A percentile compares a stretch with the other conserved stretches of the same genome.
Evolutionary conservation across 2,113 vertebrate genomes (phyloP).

Genomic region (Clarias magur): DNA sequence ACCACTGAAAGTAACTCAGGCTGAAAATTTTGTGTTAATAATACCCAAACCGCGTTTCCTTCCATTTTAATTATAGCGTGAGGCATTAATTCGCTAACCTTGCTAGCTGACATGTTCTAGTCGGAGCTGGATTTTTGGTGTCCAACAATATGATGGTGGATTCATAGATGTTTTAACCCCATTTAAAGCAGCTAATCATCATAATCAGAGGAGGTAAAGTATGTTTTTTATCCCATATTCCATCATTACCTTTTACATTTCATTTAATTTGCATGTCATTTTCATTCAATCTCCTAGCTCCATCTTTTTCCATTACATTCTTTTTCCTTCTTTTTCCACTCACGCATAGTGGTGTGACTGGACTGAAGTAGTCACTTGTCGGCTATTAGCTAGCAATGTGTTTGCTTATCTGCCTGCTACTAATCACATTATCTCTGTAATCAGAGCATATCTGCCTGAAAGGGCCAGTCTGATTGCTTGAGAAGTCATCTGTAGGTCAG

Average conservation of each 20-base stretch:
- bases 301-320: background rate
- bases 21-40: background rate
- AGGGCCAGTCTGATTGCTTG: slow-evolving; percentile 4
- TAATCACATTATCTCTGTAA: slow-evolving; percentile 29
- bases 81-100: background rate
- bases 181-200: background rate
- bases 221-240: background rate
- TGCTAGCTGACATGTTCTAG: background rate
- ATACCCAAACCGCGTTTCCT: background rate
- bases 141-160: background rate
- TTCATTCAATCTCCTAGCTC: background rate
- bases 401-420: slow-evolving; percentile 24
- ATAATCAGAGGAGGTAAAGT: background rate
- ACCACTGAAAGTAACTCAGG: background rate
- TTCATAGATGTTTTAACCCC: background rate
- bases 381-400: background rate
- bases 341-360: background rate
- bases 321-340: background rate
- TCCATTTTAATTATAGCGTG: background rate
- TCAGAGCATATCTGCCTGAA: slow-evolving; percentile 26
- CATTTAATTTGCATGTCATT: no score
- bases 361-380: background rate
- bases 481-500: slow-evolving; percentile 33
- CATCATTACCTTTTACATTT: background rate
- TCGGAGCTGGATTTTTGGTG: background rate